A percentile compares a stretch with the other conserved stretches of the same genome.
Conservation (phyloP, 2,888 invertebrate genomes). For the Dasypolia templi region DNA sequence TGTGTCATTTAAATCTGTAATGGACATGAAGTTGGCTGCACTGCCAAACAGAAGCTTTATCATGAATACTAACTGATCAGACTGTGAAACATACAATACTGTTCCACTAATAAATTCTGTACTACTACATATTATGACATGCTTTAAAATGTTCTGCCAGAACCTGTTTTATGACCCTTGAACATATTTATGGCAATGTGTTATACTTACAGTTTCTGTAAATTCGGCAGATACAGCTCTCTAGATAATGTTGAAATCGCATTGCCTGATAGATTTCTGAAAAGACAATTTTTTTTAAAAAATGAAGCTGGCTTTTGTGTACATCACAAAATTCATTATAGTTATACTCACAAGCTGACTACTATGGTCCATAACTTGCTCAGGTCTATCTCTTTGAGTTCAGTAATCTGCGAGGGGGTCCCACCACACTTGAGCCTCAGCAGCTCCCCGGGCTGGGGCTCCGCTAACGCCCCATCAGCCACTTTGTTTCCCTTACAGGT, state of each 20-base stretch:
- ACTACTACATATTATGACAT: slow-evolving; percentile 18
- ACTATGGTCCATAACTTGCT: slow-evolving; percentile 91
- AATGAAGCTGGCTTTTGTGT: not conserved
- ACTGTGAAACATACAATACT: slow-evolving; percentile 16
- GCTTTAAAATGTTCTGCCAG: slow-evolving; percentile 6
- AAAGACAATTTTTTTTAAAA: slow-evolving; percentile 76
- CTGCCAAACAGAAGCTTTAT: slow-evolving; percentile 47
- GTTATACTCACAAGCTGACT: slow-evolving; percentile 91
- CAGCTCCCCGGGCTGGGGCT: slow-evolving; percentile 90
- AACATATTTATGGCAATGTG: slow-evolving; percentile 19
- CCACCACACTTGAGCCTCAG: slow-evolving; percentile 92
- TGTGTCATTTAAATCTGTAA: slow-evolving; percentile 43
- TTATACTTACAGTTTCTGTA: slow-evolving; percentile 93
- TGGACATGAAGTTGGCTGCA: slow-evolving; percentile 42
- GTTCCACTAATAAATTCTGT: slow-evolving; percentile 12
- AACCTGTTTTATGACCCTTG: slow-evolving; percentile 16
- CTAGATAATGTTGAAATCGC: slow-evolving; percentile 90
- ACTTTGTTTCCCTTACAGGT: slow-evolving; percentile 90
- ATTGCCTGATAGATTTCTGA: slow-evolving; percentile 92
- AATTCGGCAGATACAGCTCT: slow-evolving; percentile 91
- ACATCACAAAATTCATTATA: not conserved
- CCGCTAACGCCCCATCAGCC: slow-evolving; percentile 86
- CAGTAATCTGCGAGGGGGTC: slow-evolving; percentile 90
- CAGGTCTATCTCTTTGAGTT: slow-evolving; percentile 91
- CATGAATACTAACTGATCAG: slow-evolving; percentile 24